These are phyloP conservation scores for Falco punctatus DNA, from an alignment of 2,113 vertebrate genomes.

Conservation along the genomic window DNA sequence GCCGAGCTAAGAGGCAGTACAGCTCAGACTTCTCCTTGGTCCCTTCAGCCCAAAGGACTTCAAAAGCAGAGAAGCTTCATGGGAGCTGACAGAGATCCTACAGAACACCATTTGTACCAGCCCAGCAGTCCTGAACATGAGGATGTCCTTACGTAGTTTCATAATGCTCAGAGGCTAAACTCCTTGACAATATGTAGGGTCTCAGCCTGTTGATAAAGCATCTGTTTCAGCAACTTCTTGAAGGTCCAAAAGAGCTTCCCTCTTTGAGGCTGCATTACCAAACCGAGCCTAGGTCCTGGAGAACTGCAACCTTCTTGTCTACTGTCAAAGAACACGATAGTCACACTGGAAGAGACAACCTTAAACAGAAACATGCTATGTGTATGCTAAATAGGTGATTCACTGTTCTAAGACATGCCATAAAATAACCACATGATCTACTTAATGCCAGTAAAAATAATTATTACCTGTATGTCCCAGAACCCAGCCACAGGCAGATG, in stretches of 20 bases:
- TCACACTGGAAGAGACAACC: background rate
- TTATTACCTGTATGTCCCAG: background rate
- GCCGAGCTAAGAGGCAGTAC: background rate
- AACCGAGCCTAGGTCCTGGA: background rate
- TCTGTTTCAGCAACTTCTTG: background rate
- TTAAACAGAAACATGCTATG: background rate
- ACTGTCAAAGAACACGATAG: background rate
- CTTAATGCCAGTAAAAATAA: background rate
- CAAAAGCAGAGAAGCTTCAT: background rate
- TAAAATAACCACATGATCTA: background rate
- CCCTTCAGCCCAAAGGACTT: background rate
- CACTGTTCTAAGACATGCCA: background rate
- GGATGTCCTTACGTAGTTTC: accelerated
- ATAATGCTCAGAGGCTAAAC: background rate
- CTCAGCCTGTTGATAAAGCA: background rate
- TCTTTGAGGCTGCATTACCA: background rate
- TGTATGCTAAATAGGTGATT: background rate
- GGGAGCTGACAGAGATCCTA: background rate
- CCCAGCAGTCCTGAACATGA: background rate
- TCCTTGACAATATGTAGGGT: background rate
- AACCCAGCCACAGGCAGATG: background rate
- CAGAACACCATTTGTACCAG: background rate
- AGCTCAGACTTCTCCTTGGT: background rate
- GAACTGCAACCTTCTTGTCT: background rate
- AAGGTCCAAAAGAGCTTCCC: background rate